Percentiles rank a stretch among this genome's conserved stretches.
Evolutionary conservation across 2,888 invertebrate genomes (phyloP).

Genomic region (Magallana nippona): DNA sequence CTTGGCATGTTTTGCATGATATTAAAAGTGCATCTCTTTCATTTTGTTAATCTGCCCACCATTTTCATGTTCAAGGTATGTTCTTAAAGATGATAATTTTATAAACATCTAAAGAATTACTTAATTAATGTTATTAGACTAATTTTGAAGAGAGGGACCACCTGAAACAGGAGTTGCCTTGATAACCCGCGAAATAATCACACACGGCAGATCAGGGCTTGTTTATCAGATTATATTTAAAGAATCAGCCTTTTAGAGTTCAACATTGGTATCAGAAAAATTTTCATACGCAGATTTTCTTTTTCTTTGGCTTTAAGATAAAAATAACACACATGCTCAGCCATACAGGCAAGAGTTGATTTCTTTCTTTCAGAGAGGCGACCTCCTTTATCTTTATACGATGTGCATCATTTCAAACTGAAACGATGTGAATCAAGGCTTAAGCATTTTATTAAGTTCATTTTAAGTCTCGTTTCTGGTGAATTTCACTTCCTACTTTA

Average conservation of each 20-base stretch:
- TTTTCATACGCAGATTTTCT: constrained; percentile 9
- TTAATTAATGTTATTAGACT: constrained; percentile 27
- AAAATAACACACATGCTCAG: constrained; percentile 24
- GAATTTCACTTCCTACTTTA: constrained; percentile 32
- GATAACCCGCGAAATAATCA: constrained; percentile 3
- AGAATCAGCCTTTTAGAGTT: constrained; percentile 15
- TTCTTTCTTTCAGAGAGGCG: constrained; percentile 6
- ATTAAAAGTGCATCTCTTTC: not conserved
- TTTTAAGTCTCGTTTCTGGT: constrained; percentile 19
- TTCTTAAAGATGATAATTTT: constrained; percentile 11
- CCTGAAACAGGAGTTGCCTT: constrained; percentile 5
- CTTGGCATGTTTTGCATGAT: not conserved
- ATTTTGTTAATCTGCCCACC: not conserved
- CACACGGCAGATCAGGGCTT: not conserved
- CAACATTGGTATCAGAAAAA: constrained; percentile 31
- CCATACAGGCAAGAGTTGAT: constrained; percentile 9
- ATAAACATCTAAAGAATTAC: constrained; percentile 5
- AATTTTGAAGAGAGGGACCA: not conserved
- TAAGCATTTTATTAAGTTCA: constrained; percentile 27
- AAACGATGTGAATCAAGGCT: constrained; percentile 33
- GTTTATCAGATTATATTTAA: constrained; percentile 27
- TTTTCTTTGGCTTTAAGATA: not conserved
- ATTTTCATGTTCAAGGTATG: not conserved
- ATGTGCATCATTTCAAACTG: constrained; percentile 30
- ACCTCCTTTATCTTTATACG: constrained; percentile 14